Evolutionary conservation across 2,113 vertebrate species (phyloP).

Genomic region (Cricetomys ansorgei): DNA sequence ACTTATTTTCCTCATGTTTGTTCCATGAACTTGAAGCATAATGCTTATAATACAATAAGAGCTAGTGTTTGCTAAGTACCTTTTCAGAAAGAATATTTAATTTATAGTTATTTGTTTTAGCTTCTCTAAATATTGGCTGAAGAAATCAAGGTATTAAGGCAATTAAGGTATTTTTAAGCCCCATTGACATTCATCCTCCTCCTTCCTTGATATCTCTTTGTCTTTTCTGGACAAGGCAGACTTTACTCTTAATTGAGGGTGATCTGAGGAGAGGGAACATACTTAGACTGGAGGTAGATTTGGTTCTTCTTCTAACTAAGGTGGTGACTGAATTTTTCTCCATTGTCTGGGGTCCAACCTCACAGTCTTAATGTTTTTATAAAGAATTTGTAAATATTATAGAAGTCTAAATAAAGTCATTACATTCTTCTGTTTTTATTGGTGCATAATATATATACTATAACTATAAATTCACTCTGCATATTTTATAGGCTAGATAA

Average conservation of each 20-base stretch:
- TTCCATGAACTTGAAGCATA: not conserved
- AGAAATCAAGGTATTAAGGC: not conserved
- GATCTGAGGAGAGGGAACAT: not conserved
- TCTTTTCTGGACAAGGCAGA: not conserved
- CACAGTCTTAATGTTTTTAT: not conserved
- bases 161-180: not conserved
- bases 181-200: not conserved
- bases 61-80: not conserved
- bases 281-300: too few relatives aligned
- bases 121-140: not conserved
- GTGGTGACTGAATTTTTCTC: not conserved
- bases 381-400: not conserved
- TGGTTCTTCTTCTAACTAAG: not conserved
- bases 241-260: not conserved
- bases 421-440: not conserved
- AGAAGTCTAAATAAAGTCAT: not conserved
- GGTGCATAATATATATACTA: not conserved
- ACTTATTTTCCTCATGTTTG: not conserved
- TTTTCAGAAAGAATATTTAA: not conserved
- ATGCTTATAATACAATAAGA: not conserved
- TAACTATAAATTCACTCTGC: not conserved
- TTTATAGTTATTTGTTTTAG: not conserved
- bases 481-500: not conserved
- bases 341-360: not conserved
- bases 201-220: not conserved